These are phyloP conservation scores for Sparidentex hasta DNA, from an alignment of 2,797 vertebrate species.

Conservation along the genomic window DNA sequence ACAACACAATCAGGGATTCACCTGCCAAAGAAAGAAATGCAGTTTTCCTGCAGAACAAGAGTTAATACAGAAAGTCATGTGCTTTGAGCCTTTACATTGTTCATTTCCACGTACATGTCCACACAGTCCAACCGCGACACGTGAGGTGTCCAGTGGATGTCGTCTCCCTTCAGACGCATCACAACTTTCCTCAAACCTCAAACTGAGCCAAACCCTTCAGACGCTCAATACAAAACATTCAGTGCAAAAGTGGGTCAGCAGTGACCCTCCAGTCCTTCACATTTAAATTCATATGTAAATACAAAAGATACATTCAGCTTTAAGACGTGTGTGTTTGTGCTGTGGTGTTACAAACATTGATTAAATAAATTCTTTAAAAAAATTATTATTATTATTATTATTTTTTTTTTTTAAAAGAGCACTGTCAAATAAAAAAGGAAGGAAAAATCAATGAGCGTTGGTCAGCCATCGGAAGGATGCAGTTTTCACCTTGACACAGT, in stretches of 20 bases:
- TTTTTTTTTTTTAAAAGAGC: no score
- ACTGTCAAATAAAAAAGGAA: constrained; percentile 17
- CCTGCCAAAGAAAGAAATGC: constrained; percentile 29
- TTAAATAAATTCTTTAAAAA: accelerated
- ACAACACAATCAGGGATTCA: neutral
- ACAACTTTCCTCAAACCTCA: neutral
- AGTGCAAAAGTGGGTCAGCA: neutral
- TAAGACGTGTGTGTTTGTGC: neutral
- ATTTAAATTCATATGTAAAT: neutral
- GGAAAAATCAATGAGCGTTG: constrained; percentile 43
- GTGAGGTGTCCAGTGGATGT: neutral
- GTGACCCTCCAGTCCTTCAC: neutral
- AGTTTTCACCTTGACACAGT: neutral
- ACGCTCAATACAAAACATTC: neutral
- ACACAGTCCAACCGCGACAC: neutral
- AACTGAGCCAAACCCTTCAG: neutral
- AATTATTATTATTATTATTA: no score
- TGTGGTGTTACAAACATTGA: neutral
- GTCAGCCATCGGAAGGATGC: constrained; percentile 24
- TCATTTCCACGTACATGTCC: constrained; percentile 10
- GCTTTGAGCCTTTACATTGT: neutral
- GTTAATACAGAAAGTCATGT: neutral
- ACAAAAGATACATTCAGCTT: neutral
- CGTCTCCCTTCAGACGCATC: neutral
- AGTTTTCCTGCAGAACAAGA: neutral